Evolutionary conservation across 1,140 invertebrate species (phyloP).

Genomic region (Plectrocnemia conspersa): DNA sequence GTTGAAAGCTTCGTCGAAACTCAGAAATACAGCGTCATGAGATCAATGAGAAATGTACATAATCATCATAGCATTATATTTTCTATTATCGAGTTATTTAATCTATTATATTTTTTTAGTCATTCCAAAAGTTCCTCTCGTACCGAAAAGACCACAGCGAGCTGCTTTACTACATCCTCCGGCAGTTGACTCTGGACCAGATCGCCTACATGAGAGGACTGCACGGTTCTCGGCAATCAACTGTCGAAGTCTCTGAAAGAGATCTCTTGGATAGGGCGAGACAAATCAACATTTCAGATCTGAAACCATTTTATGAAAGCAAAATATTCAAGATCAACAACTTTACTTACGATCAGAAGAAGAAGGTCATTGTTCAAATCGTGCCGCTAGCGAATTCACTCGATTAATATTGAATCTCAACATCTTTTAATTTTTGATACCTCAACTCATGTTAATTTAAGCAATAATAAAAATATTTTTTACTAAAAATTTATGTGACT

Average conservation of each 20-base stretch:
- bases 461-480: too few species aligned
- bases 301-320: slow-evolving; percentile 90
- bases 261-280: slow-evolving; percentile 88
- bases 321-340: slow-evolving; percentile 87
- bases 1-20: slow-evolving; percentile 98
- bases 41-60: slow-evolving; percentile 83
- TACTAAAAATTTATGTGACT: too few species aligned
- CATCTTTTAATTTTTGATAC: too few species aligned
- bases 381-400: slow-evolving; percentile 61
- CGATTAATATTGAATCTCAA: too few species aligned
- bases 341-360: slow-evolving; percentile 78
- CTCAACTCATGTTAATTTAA: too few species aligned
- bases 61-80: too few species aligned
- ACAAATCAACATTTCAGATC: slow-evolving; percentile 85
- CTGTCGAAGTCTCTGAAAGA: slow-evolving; percentile 87
- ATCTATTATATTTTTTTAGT: slow-evolving; percentile 55
- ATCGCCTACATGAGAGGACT: slow-evolving; percentile 79
- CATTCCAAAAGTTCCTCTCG: slow-evolving; percentile 88
- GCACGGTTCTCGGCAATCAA: slow-evolving; percentile 65
- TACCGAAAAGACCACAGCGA: slow-evolving; percentile 97
- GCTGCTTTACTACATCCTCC: slow-evolving; percentile 90
- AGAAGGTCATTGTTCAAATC: slow-evolving; percentile 81
- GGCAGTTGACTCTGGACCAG: slow-evolving; percentile 90
- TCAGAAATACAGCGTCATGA: slow-evolving; percentile 97
- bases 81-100: too few species aligned